phyloP scores from a whole-genome alignment of 1,140 invertebrate genomes.

The Whitmania pigra region DNA sequence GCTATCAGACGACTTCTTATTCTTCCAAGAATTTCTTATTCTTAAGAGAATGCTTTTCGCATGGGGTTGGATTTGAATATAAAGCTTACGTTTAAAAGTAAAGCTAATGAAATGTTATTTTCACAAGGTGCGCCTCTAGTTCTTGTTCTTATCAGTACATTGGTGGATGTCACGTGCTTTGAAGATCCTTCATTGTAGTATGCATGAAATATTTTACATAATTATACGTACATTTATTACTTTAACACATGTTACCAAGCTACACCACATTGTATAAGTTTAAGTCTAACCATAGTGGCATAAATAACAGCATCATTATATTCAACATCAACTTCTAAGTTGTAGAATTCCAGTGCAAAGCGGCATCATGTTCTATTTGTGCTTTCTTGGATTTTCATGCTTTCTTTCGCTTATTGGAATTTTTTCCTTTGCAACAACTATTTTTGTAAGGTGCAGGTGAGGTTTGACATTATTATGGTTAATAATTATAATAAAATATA shows the following conservation, averaged over 20 bases:
- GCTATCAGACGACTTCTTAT: background rate
- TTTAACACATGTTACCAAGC: background rate
- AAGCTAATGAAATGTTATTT: too few species aligned
- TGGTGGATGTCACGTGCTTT: too few species aligned
- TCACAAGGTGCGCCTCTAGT: too few species aligned
- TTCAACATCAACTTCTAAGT: background rate
- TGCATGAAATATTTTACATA: background rate
- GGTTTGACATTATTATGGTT: background rate
- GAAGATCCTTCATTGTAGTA: background rate
- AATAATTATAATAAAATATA: too few species aligned
- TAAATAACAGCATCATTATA: background rate
- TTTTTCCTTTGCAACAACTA: background rate
- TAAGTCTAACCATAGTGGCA: background rate
- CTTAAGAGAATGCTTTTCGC: background rate
- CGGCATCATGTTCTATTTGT: background rate
- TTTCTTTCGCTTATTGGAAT: background rate
- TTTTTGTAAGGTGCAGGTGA: background rate
- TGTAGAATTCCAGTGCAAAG: constrained; percentile 4
- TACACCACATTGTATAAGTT: background rate
- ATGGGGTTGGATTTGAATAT: too few species aligned
- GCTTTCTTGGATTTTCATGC: constrained; percentile 2
- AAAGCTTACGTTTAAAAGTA: too few species aligned
- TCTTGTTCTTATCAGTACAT: too few species aligned
- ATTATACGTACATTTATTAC: background rate
- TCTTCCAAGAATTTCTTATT: background rate